Base-by-base conservation (phyloP, 2,888 invertebrate genomes). In the Callimorpha dominula region DNA sequence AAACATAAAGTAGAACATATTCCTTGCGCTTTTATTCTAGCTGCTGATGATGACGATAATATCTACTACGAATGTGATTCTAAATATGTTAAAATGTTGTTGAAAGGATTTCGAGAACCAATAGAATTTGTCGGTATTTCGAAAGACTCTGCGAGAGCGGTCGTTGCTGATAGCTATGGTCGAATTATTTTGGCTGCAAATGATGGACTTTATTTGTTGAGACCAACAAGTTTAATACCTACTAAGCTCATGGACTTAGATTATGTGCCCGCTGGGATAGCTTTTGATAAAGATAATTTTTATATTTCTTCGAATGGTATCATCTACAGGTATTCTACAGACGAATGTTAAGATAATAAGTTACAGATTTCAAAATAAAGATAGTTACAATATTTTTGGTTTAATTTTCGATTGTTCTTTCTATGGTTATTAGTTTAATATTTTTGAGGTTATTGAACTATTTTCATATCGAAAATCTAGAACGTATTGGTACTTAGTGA, bases 11-110 rank as follows among this genome's bases (percentile, higher is more conserved):
- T 95, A 0, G 91, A 92, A 5, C 79, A 91, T 52, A 87, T 95
- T 0, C 94, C 94, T 0, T 95, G 95, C 68, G 95, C 95, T 1
- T 95, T 89, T 72, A 93, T 95, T 66, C 66, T 95, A 54, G 94
- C 94, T 5, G 94, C 94, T 3, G 95, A 95, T 68, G 80, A 83
- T 1, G 82, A 88, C 14, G 93, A 91, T 0, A 95, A 95, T 82
- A 80, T 95, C 5, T 95, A 84, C 73, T 95, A 93, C 54, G 95
- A 95, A 86, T 95, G 95, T 68, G 95, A 95, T 85, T 93, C 95
- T 0, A 95, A 95, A 70, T 95, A 95, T 57, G 91, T 95, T 4
- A 95, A 95, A 78, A 90, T 95, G 62, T 72, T 95, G 70, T 81
- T 94, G 0, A 94, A 90, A 89, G 95, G 90, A 64, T 95, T 94